Base-by-base conservation (phyloP, 2,888 invertebrate species). In the Lydus trimaculatus region DNA sequence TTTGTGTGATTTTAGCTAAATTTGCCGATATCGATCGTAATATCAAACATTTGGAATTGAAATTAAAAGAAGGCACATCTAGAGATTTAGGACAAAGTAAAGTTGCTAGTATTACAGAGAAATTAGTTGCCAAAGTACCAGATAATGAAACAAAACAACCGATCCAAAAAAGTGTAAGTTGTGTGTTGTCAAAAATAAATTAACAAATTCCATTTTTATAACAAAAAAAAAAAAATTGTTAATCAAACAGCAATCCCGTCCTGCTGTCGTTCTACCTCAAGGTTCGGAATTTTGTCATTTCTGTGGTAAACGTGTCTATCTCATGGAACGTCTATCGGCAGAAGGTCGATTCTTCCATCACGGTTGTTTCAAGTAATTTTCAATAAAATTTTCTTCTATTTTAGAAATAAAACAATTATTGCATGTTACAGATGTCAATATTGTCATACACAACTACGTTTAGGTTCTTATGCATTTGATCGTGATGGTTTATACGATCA, bases 311-410 rank as follows among this genome's bases (percentile, higher is more conserved):
- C 90, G 95, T 58, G 98, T 98, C 65, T 98, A 98, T 85, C 90
- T 98, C 31, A 96, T 98, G 88, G 98, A 98, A 85, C 90, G 95
- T 73, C 90, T 97, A 73, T 92, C 91, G 59, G 95, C 97, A 3
- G 95, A 96, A 87, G 96, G 96, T 17, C 89, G 94, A 79, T 94
- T 94, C 81, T 91, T 98, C 84, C 98, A 98, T 86, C 91, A 97
- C 67, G 93, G 94, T 58, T 98, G 98, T 87, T 95, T 98, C 87
- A 92, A 84, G 83, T 84, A 78, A 72, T 52, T 0, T 33, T 33
- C 28, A 52, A 25, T 61, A 61, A 65, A 56, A 23, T 23, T n/a
- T 36, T 15, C 20, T 15, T 58, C 9, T 31, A 17, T 56, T 65
- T 58, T 61, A 39, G 48, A 39, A 52, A 6, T 43, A 61, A n/a